Evolutionary conservation across 2,797 vertebrate species (phyloP), one percentile per base, ranked within the genome.

Genomic region (Rhyacichthys aspro): DNA sequence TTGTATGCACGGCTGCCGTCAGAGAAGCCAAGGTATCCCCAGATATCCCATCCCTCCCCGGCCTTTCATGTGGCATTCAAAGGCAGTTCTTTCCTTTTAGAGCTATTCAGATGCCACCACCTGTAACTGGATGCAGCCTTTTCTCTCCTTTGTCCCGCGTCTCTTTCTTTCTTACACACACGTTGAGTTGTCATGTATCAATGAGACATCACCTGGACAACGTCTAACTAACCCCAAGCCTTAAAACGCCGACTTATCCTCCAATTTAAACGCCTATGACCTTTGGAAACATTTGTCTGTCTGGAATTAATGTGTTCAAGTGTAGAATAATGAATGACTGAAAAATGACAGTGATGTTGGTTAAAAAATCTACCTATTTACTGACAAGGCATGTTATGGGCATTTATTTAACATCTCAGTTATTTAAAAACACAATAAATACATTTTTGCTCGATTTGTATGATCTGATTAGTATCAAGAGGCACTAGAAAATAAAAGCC

Each of bases 1-100:
- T 94, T 93, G 90, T 92, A 92, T 90, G 91, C 88, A 88, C 91
- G 88, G 66, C 71, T 92, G 92, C 89, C 80, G 7, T 90, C 85
- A 78, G 87, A 92, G 88, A 85, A 81, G 86, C 72, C 75, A 87
- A 77, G 71, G 7, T 87, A 86, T 88, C 62, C 84, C 83, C 85
- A 86, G 46, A 55, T 78, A 89, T 91, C 89, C 88, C 87, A 84
- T 90, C 86, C 88, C 83, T 86, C 76, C 85, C 76, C 67, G 76
- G 75, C 77, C 85, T 91, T 91, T 92, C 88, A 91, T 91, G 86
- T 90, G 75, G 72, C 69, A 86, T 87, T 91, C 86, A 91, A 91
- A 91, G 86, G 85, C 87, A 86, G 84, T 71, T 76, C 78, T 84
- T 90, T 90, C 87, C 86, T 89, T 81, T 86, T 86, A 80, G 67